Evolutionary conservation across 2,797 vertebrate species (phyloP), one percentile per base, ranked within the genome.

Genomic region (Semaprochilodus insignis): DNA sequence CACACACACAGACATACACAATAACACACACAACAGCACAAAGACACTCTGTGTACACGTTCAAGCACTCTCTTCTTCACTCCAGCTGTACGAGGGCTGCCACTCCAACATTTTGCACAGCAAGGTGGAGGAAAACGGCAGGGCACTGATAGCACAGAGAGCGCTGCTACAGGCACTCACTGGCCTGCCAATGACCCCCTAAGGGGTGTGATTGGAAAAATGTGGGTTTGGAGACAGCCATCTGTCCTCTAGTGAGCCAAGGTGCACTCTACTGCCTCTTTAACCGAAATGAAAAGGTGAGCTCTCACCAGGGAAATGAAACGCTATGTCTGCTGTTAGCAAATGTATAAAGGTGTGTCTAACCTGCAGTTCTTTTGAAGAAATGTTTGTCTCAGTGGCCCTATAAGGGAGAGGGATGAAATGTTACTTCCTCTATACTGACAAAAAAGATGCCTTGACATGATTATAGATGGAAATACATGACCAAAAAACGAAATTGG

Each of bases 1-100:
- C 48, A 55, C 51, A 74, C 71, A 72, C 71, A 72, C 69, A 71
- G 0, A 71, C 69, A 52, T 16, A 17, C 69, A 51, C 40, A 51
- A 6, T 10, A 10, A 70, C 36, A 27, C 44, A 71, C 40, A 71
- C 10, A 51, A 17, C 15, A 66, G 31, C 25, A 63, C 60, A 63
- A 62, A 25, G 63, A 66, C 7, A 4, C 15, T 16, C 8, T 7
- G 11, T 16, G 23, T 16, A 23, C n/a, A 86, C 88, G 82, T 75
- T 34, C 70, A 54, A 21, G 21, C 48, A 23, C 70, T 52, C 63
- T 34, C 23, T 31, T 23, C 16, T 16, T 34, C 7, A 13, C 69
- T 71, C 69, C 69, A 70, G 66, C 40, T 25, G 44, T 25, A 44
- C 11, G 27, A 71, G 69, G n/a, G 40, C 44, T 51, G 69, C 14